phyloP scores from a whole-genome alignment of 1,140 invertebrate genomes.

The Ctenoplectra terminalis region DNA sequence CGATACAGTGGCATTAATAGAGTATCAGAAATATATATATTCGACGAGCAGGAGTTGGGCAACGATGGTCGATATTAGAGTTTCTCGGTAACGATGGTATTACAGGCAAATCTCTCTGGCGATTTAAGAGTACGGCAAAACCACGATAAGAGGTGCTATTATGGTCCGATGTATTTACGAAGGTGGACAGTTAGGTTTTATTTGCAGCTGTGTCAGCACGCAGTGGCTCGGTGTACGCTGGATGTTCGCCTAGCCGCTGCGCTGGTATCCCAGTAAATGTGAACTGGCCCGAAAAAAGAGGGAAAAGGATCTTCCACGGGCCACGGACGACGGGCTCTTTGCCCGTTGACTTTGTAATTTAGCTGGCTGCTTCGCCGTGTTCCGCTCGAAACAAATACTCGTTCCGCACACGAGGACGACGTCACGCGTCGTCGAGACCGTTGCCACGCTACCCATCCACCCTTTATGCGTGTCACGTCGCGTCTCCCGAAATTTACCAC shows the following conservation, averaged over 20 bases:
- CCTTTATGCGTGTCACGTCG: constrained; percentile 60
- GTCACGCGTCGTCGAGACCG: background rate
- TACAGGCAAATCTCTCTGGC: background rate
- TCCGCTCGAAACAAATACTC: constrained; percentile 27
- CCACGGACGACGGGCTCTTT: background rate
- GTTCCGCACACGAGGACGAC: background rate
- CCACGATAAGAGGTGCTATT: constrained; percentile 35
- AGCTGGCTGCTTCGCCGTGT: constrained; percentile 27
- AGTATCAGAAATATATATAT: background rate
- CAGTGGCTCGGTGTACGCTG: background rate
- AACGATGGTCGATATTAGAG: background rate
- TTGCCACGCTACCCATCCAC: background rate
- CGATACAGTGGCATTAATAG: background rate
- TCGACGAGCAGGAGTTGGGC: background rate
- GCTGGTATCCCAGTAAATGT: background rate
- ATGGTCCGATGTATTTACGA: constrained; percentile 30
- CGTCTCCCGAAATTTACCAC: constrained; percentile 50
- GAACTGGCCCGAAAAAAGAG: constrained; percentile 26
- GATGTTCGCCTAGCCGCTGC: constrained; percentile 3
- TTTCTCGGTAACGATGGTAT: background rate
- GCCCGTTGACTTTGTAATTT: constrained; percentile 68
- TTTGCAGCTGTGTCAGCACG: constrained; percentile 45
- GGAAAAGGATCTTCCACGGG: constrained; percentile 34
- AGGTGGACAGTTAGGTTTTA: constrained; percentile 36
- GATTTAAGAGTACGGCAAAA: background rate